These are phyloP conservation scores for Drosophila heteroneura DNA, from an alignment of 2,888 invertebrate genomes.

Conservation along the genomic window DNA sequence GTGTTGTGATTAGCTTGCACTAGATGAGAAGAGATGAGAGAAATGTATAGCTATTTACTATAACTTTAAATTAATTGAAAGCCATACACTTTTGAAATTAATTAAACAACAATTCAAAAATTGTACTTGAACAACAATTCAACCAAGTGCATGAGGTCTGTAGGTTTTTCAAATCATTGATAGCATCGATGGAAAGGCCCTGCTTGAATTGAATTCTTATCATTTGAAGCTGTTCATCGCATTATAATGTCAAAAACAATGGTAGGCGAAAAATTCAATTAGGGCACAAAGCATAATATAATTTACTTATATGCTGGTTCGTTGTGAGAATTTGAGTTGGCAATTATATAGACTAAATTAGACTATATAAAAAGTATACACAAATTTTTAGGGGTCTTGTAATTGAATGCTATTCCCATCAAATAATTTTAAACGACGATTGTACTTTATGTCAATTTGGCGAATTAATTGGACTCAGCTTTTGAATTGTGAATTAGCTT, in stretches of 20 bases:
- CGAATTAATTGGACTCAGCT: neutral
- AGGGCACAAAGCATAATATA: neutral
- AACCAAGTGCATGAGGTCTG: neutral
- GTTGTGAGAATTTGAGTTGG: neutral
- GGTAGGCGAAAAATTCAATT: neutral
- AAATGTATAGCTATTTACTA: neutral
- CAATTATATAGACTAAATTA: neutral
- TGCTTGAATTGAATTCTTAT: neutral
- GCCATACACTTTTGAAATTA: neutral
- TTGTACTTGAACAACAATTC: neutral
- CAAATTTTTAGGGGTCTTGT: neutral
- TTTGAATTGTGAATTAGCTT: neutral
- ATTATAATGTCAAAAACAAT: no score
- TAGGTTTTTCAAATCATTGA: neutral
- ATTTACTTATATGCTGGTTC: neutral
- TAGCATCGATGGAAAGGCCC: neutral
- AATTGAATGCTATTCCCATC: neutral
- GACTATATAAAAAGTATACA: neutral
- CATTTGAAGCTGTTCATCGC: neutral
- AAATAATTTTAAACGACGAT: neutral
- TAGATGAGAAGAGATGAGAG: neutral
- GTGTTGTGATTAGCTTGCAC: constrained; percentile 18
- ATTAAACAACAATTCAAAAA: neutral
- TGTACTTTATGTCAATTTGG: neutral
- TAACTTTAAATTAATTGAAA: neutral